Percentiles rank a stretch among this genome's conserved stretches.
Evolutionary conservation across 2,797 vertebrate species (phyloP).

Genomic region (Oreochromis grahami): DNA sequence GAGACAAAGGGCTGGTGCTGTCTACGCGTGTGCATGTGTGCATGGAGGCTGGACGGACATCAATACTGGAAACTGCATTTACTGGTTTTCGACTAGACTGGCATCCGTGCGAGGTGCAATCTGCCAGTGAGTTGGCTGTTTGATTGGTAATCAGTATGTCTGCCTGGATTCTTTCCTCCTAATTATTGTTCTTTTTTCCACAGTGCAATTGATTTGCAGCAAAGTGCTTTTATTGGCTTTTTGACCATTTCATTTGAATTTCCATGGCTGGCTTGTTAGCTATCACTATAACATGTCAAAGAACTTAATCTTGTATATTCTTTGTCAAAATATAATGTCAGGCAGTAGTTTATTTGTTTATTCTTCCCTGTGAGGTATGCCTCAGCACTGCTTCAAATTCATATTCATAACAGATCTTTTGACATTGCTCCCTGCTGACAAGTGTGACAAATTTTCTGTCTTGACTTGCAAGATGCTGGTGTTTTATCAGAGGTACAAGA

Average conservation of each 20-base stretch:
- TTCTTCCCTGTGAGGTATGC: background rate
- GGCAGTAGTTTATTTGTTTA: background rate
- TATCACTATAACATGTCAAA: background rate
- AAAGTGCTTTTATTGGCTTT: conserved; percentile 38
- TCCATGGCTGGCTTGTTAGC: background rate
- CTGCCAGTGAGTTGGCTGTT: conserved; percentile 37
- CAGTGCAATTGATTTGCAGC: conserved; percentile 29
- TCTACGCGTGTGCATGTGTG: background rate
- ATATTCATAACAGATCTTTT: conserved; percentile 10
- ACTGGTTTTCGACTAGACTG: conserved; percentile 49
- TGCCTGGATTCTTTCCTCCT: conserved; percentile 43
- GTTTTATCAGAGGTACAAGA: conserved; percentile 38
- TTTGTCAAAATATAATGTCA: background rate
- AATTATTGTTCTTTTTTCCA: conserved; percentile 48
- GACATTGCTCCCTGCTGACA: conserved; percentile 16
- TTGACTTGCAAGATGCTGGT: conserved; percentile 16
- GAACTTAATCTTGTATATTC: conserved; percentile 3
- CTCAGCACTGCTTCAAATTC: background rate
- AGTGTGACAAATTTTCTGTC: conserved; percentile 26
- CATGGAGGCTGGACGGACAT: conserved; percentile 31
- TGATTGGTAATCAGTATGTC: conserved; percentile 61
- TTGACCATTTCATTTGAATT: conserved; percentile 23
- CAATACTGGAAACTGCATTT: conserved; percentile 66
- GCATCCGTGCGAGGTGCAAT: conserved; percentile 48
- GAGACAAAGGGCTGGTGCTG: conserved; percentile 39